Evolutionary conservation across 2,797 vertebrate species (phyloP), one percentile per base, ranked within the genome.

Genomic region (Chrosomus eos): DNA sequence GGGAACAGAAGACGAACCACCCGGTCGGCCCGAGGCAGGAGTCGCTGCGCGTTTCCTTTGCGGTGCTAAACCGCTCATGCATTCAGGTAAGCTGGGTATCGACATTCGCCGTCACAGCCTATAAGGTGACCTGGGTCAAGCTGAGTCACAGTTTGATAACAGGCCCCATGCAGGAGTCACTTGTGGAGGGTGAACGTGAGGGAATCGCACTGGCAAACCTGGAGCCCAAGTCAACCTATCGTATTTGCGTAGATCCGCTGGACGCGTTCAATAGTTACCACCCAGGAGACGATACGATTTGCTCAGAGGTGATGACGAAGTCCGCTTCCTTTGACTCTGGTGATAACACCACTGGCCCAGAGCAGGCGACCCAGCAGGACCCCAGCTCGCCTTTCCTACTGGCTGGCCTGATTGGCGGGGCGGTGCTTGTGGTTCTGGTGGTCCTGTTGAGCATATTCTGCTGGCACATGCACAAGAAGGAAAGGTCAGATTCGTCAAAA

Each of bases 391-490:
- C 97, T 1, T 95, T 98, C 87, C 92, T 98, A 90, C 83, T 96
- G 93, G 95, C 97, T 88, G 70, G 97, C 91, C 88, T 99, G 87
- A 97, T 98, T 9, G 97, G 97, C 62, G 97, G 97, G 14, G 97
- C 96, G 0, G 97, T 97, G 87, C 95, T 97, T 38, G 93, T 97
- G 86, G 96, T 98, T 76, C 95, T 99, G 0, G 94, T 98, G 76
- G 92, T 96, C 38, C 88, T 98, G 85, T 94, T 98, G 68, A 91
- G 93, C 81, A 74, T 94, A 81, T 94, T 95, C 87, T 98, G 97
- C 90, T 99, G 97, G 97, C 96, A 97, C 81, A 96, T 96, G 96
- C 97, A 98, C 95, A 97, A 96, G 93, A 98, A 97, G 89, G 96
- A 95, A 68, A 94, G 95, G 85, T 95, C 96, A 87, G 95, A 95